Evolutionary conservation across 2,888 invertebrate genomes (phyloP), one percentile per base, ranked within the genome.

Genomic region (Pterostichus niger): DNA sequence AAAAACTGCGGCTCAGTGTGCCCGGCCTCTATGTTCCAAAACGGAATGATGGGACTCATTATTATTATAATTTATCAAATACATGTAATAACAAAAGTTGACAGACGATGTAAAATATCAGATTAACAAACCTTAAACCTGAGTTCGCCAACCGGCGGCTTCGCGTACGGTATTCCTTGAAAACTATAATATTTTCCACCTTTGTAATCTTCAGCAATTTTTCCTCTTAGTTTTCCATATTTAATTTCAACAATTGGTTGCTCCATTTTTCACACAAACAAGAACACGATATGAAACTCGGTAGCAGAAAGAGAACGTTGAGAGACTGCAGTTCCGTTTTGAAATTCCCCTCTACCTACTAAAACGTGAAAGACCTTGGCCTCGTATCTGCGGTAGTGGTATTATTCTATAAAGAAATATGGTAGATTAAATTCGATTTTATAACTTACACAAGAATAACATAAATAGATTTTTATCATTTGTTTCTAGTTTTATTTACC

Each of bases 101-200:
- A 3, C 13, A 59, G 4, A 31, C 17, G 17, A 17, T 17, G 13
- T 33, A 79, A 40, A 54, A 49, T 54, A 13, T 15, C 35, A 40
- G 6, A 35, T 13, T 15, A 52, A 77, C 71, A 84, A 87, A 90
- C 90, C 88, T 88, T 88, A 56, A 90, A 90, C 85, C 90, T 87
- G 0, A 90, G 87, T 7, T 88, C 84, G 0, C 88, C 89, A n/a
- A 90, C 44, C 0, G 90, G 90, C 5, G 90, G 88, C 61, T 88
- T 87, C 2, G 89, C 90, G 73, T 88, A 90, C 0, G 90, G 90
- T 78, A 90, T 88, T 1, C 89, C 89, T 52, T 86, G 85, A 61
- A 89, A 90, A 33, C 88, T 87, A 3, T 88, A 85, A 83, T 87
- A 90, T 33, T 85, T 83, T 1, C 84, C 84, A 2, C 89, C 88